Evolutionary conservation across 2,113 vertebrate species (phyloP).

Genomic region (Pollimyrus isidori): DNA sequence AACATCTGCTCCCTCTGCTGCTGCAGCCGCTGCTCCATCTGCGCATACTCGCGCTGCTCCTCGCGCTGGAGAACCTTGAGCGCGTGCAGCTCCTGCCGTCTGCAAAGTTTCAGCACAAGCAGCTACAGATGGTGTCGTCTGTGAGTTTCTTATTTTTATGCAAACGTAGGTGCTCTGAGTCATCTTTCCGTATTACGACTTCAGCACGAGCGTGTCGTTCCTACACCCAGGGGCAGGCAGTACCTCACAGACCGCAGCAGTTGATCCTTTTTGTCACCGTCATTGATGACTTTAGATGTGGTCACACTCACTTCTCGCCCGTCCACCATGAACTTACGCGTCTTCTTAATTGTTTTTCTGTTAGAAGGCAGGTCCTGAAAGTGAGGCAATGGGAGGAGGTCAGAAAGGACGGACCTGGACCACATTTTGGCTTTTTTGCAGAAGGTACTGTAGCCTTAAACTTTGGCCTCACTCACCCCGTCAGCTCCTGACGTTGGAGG

Average conservation of each 20-base stretch:
- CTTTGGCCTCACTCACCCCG: constrained; percentile 26
- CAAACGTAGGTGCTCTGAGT: background rate
- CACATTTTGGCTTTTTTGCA: background rate
- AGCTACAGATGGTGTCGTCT: background rate
- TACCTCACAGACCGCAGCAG: constrained; percentile 50
- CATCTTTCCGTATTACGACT: background rate
- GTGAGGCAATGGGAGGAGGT: background rate
- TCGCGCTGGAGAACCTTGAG: constrained; percentile 59
- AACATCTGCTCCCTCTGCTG: constrained; percentile 63
- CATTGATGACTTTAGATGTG: constrained; percentile 40
- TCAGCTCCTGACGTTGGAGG: constrained; percentile 17
- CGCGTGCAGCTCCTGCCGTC: constrained; percentile 57
- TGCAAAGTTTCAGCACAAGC: constrained; percentile 25
- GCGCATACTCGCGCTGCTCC: constrained; percentile 55
- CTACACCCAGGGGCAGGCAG: background rate
- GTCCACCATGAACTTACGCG: constrained; percentile 50
- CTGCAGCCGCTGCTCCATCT: constrained; percentile 56
- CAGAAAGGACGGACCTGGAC: background rate
- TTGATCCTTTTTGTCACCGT: constrained; percentile 29
- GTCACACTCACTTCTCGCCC: constrained; percentile 55
- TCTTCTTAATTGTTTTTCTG: constrained; percentile 42
- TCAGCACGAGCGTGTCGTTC: background rate
- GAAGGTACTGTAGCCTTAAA: background rate
- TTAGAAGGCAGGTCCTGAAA: constrained; percentile 29
- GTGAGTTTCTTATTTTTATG: background rate